Evolutionary conservation across 2,113 vertebrate species (phyloP).

Genomic region (Pelmatolapia mariae): DNA sequence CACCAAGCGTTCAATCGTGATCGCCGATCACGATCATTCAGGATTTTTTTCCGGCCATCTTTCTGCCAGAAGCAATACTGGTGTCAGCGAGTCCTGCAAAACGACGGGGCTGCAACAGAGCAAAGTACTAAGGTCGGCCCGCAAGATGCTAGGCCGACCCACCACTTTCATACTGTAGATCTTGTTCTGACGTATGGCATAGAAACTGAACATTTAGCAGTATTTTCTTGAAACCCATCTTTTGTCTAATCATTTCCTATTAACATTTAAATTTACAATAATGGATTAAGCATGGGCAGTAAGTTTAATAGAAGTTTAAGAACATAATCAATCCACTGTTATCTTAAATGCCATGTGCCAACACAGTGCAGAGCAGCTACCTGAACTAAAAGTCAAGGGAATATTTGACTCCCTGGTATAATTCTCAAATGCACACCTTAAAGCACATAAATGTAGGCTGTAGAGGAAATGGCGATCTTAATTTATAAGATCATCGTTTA

Average conservation of each 20-base stretch:
- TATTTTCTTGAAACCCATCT: neutral
- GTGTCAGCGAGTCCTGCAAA: neutral
- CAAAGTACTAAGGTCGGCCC: too few species aligned
- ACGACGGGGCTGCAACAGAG: neutral
- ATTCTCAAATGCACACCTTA: neutral
- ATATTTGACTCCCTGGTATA: neutral
- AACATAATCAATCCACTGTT: neutral
- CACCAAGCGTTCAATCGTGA: neutral
- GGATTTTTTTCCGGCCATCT: neutral
- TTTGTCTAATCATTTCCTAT: neutral
- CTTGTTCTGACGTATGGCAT: neutral
- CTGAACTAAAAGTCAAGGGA: neutral
- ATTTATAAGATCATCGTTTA: neutral
- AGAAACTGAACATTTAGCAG: neutral
- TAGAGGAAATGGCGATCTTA: fast-evolving
- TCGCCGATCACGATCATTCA: neutral
- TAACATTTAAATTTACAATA: neutral
- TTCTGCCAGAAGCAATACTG: neutral
- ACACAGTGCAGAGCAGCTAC: neutral
- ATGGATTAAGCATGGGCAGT: neutral
- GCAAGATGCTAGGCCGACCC: neutral
- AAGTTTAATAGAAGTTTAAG: neutral
- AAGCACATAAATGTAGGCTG: neutral
- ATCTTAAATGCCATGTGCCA: neutral
- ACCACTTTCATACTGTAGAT: neutral